Base-by-base conservation (phyloP, 1,140 invertebrate genomes). In the Cheumatopsyche charites region DNA sequence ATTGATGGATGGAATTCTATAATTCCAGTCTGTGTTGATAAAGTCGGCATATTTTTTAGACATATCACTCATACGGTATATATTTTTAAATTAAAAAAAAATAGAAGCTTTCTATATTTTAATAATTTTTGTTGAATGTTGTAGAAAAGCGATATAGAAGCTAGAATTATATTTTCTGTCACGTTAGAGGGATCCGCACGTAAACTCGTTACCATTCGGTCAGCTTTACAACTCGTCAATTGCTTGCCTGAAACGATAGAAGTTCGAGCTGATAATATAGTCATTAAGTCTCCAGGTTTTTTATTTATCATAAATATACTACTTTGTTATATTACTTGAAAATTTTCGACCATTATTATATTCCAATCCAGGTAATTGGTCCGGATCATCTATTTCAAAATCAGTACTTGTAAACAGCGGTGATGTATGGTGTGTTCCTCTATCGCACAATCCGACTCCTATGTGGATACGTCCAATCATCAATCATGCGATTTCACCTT, bases 151-250 rank as follows among this genome's bases (percentile, higher is more conserved):
- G 82, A 81, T 0, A 74, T 77, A 0, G 88, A 88, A 76, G 90
- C 91, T 0, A 85, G 94, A 73, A 84, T 97, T 17, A 93, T 97
- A 7, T 91, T 97, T 79, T 92, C 93, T 76, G 93, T 99, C 0
- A 90, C 91, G 1, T 83, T 98, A 67, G 94, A 97, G 81, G 95
- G 95, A 0, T 96, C 93, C 41, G 96, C 97, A 0, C 88, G 93
- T 71, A 98, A 98, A 83, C 83, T 98, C 67, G 92, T 99, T n/a
- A 95, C 93, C n/a, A 90, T 99, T 2, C 87, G 95, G 67, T 98
- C 96, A 21, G 94, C 95, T 41, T 83, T 98, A 49, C 87, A 90
- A 67, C 82, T 98, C 1, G 82, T 87, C 5, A 99, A 99, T 84
- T 86, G 87, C 76, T 80, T 95, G 70, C 87, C 88, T 61, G 88